Base-by-base conservation (phyloP, 2,797 vertebrate genomes). In the Crocidura indochinensis region DNA sequence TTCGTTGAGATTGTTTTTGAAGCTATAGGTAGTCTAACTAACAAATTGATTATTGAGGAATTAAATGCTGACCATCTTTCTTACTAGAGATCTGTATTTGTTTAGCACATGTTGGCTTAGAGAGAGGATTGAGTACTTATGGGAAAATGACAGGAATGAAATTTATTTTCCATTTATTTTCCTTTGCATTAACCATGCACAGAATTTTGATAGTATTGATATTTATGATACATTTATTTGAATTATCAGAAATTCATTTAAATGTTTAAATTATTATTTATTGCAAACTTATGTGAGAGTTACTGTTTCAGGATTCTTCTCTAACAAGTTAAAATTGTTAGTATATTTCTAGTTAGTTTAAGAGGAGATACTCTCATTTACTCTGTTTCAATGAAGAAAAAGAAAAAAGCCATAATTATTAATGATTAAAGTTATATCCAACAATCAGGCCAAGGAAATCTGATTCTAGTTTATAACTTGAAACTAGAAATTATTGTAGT, bases 1-100 rank as follows among this genome's bases (percentile, higher is more conserved):
- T 67, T 67, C 24, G 3, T 64, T 19, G 20, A 29, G 62, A 8
- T 65, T 65, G 6, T 65, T 67, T 82, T 78, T 88, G 62, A 65
- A 49, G 11, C 24, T 83, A 62, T 87, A 82, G 86, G 60, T 77
- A 72, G 53, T 77, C 46, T 78, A 67, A 86, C 14, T 12, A 53
- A 74, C 6, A 85, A 65, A 75, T 53, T 72, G 86, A 68, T 76
- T 47, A 53, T 81, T 90, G 56, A 80, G 22, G 20, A 92, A 12
- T 53, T 68, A 22, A 10, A 62, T 31, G 10, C 29, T 82, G n/a
- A 71, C 26, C 20, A n/a, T 12, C 15, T 11, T 94, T 82, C 53
- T 38, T 77, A 46, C n/a, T 44, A 44, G 44, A 17, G 8, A 31
- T 65, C 24, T 87, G 22, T 90, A 38, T 84, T 51, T 94, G 17